These are phyloP conservation scores for Macropodus opercularis DNA, from an alignment of 2,797 vertebrate species.

Conservation along the genomic window DNA sequence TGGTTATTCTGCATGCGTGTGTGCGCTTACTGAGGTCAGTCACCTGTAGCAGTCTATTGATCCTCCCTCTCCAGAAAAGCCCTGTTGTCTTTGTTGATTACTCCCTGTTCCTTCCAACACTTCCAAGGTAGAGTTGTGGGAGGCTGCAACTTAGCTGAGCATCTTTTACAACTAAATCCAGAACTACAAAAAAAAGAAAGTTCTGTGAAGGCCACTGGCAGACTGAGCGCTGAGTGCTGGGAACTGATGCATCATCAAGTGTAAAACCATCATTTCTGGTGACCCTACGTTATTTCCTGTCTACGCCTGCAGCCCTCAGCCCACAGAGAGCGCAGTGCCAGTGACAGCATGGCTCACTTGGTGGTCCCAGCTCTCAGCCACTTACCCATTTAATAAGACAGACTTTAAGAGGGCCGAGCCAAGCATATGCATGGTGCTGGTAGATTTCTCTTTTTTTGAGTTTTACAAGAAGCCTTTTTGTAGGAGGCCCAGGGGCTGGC, in stretches of 20 bases:
- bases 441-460: slow-evolving; percentile 46
- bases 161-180: slow-evolving; percentile 21
- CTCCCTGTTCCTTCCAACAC: slow-evolving; percentile 44
- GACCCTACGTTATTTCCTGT: slow-evolving; percentile 70
- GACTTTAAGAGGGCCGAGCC: slow-evolving; percentile 70
- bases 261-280: slow-evolving; percentile 63
- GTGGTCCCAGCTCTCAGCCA: slow-evolving; percentile 78
- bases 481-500: slow-evolving; percentile 70
- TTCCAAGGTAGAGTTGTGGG: slow-evolving; percentile 37
- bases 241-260: slow-evolving; percentile 48
- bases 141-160: slow-evolving; percentile 26
- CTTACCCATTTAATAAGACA: slow-evolving; percentile 79
- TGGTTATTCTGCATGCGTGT: slow-evolving; percentile 42
- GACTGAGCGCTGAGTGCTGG: slow-evolving; percentile 37
- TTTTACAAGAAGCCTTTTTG: slow-evolving; percentile 78
- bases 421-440: slow-evolving; percentile 58
- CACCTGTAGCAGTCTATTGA: slow-evolving; percentile 73
- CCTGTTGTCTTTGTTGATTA: slow-evolving; percentile 72
- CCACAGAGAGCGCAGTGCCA: slow-evolving; percentile 66
- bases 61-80: slow-evolving; percentile 57
- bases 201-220: slow-evolving; percentile 41
- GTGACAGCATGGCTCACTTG: slow-evolving; percentile 74
- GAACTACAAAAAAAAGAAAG: slow-evolving; percentile 7
- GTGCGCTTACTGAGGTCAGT: slow-evolving; percentile 59
- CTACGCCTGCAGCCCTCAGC: slow-evolving; percentile 51